Base-by-base conservation (phyloP, 2,797 vertebrate genomes). In the Anguilla marmorata region DNA sequence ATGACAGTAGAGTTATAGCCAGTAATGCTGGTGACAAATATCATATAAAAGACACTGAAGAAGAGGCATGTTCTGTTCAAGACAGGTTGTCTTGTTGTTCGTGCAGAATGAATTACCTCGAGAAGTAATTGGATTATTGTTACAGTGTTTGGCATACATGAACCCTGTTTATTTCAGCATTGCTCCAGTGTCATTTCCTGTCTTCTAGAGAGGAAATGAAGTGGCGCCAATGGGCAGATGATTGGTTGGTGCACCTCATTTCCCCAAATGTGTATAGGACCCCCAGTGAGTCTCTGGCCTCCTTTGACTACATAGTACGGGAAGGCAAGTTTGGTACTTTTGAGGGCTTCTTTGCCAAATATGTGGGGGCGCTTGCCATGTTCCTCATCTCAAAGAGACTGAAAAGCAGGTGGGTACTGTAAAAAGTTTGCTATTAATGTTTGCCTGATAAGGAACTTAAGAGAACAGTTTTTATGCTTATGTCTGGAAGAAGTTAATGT, bases 231-330 rank as follows among this genome's bases (percentile, higher is more conserved):
- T 99, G 98, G 98, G 97, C 95, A 0, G 98, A 99, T 0, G 96
- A 98, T 63, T 97, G 98, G 97, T 96, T 99, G 2, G 98, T 99
- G 41, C 98, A 99, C 90, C 97, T 99, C 37, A 98, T 99, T 91
- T 99, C 98, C 0, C 98, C 98, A 87, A 99, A 99, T 0, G 98
- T 99, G 87, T 99, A 99, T 94, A 96, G 98, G 0, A 98, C 97
- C 0, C 96, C 97, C 0, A 87, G 91, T 0, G 98, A 99, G 91
- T 96, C 98, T 37, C 90, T 99, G 93, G 97, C 97, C 0, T 98
- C 98, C 84, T 99, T 99, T 0, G 97, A 99, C 92, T 99, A 99
- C 96, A 99, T 99, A 0, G 98, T 99, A 1, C 97, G 95, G 0
- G 98, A 99, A 93, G 98, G 98, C 24, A 99, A 99, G 90, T 99